These are phyloP conservation scores for Lutjanus erythropterus DNA, from an alignment of 2,113 vertebrate species.

Conservation along the genomic window DNA sequence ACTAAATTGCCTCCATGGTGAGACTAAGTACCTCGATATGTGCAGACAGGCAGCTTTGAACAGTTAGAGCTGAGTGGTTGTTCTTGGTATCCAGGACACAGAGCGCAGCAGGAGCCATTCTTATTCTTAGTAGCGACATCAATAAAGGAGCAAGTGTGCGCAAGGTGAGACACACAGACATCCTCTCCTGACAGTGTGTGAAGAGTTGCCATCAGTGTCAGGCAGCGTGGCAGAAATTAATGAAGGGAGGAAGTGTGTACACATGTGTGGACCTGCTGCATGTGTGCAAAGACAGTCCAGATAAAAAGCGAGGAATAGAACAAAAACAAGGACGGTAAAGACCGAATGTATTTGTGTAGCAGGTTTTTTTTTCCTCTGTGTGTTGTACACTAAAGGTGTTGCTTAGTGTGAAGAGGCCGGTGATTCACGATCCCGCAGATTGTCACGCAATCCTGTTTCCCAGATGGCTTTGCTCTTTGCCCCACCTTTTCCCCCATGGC, in stretches of 20 bases:
- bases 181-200: conserved; percentile 41
- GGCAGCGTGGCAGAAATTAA: conserved; percentile 36
- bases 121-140: conserved; percentile 68
- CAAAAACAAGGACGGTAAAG: neutral
- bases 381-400: conserved; percentile 44
- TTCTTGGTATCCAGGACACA: conserved; percentile 67
- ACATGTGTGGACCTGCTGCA: neutral
- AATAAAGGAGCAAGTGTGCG: conserved; percentile 41
- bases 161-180: conserved; percentile 48
- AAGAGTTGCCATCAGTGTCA: conserved; percentile 52
- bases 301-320: neutral
- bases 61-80: conserved; percentile 58
- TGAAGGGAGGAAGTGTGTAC: conserved; percentile 7
- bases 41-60: conserved; percentile 68
- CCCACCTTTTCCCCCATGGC: conserved; percentile 11
- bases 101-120: conserved; percentile 61
- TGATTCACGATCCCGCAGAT: conserved; percentile 35
- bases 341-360: conserved; percentile 17
- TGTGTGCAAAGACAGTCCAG: conserved; percentile 4
- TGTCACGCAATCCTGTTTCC: conserved; percentile 57
- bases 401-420: conserved; percentile 56
- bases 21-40: conserved; percentile 68
- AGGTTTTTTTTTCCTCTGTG: neutral
- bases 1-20: conserved; percentile 61
- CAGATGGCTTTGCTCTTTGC: conserved; percentile 38